Evolutionary conservation across 23 tunicate species (phyloP).

Genomic region (Halocynthia roretzi): DNA sequence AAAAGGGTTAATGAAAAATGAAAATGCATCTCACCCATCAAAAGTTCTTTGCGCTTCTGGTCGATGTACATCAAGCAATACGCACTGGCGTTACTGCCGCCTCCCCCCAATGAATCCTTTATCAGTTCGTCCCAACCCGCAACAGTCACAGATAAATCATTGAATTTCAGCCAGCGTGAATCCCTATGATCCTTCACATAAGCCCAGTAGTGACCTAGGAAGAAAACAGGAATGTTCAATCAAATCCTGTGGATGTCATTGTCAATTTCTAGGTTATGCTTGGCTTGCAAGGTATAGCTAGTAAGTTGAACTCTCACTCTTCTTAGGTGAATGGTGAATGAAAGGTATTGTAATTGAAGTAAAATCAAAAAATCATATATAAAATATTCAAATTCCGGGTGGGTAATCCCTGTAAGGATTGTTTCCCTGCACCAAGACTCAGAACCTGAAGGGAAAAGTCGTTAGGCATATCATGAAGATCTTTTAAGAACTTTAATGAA

Average conservation of each 20-base stretch:
- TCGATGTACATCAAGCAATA: conserved; percentile 46
- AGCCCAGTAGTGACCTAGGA: conserved; percentile 60
- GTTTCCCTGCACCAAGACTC: no score
- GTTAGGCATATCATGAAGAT: no score
- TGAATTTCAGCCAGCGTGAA: conserved; percentile 45
- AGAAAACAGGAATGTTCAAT: background rate
- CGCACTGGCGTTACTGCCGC: conserved; percentile 30
- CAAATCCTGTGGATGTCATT: background rate
- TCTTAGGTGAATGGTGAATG: no score
- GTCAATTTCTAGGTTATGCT: no score
- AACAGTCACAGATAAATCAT: conserved; percentile 31
- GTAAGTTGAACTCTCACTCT: no score
- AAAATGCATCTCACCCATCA: conserved; percentile 12
- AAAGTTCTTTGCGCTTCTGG: conserved; percentile 15
- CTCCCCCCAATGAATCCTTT: conserved; percentile 37
- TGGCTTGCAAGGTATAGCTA: no score
- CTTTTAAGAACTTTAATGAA: background rate
- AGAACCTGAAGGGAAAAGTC: no score
- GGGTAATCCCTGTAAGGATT: no score
- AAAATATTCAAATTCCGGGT: no score
- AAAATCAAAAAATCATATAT: no score
- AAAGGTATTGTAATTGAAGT: no score
- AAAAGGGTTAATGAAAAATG: background rate
- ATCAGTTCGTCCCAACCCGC: conserved; percentile 31
- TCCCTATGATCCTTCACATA: conserved; percentile 33